Conservation (phyloP, 2,888 invertebrate genomes). For the Eupithecia insigniata region DNA sequence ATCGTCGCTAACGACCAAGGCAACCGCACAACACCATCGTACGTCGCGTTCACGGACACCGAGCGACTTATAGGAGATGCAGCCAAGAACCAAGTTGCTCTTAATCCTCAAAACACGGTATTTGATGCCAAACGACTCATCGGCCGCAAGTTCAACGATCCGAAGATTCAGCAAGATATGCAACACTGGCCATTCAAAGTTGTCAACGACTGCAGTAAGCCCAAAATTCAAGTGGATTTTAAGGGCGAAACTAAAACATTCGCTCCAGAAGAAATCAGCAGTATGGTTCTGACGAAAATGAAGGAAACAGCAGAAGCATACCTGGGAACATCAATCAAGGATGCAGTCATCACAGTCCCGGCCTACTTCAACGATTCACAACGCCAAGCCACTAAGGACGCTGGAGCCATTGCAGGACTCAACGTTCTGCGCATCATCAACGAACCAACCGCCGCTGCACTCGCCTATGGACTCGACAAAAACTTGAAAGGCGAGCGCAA, state of each 20-base stretch:
- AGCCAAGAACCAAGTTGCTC: conserved; percentile 92
- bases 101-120: conserved; percentile 90
- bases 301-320: conserved; percentile 89
- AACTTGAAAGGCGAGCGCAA: conserved; percentile 86
- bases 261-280: conserved; percentile 88
- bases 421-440: conserved; percentile 93
- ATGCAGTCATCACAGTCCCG: conserved; percentile 92
- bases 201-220: conserved; percentile 86
- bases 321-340: conserved; percentile 86
- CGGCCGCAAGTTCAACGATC: conserved; percentile 90
- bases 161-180: conserved; percentile 90
- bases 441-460: conserved; percentile 90
- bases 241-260: conserved; percentile 87
- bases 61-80: conserved; percentile 94
- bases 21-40: conserved; percentile 93
- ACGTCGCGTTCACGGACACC: conserved; percentile 93
- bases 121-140: conserved; percentile 90
- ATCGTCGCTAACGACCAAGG: conserved; percentile 96
- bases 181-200: conserved; percentile 93
- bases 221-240: conserved; percentile 87
- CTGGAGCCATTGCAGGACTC: conserved; percentile 89
- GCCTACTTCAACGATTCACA: conserved; percentile 91
- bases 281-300: conserved; percentile 85
- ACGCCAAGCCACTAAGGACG: conserved; percentile 92
- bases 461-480: conserved; percentile 89